phyloP scores from a whole-genome alignment of 2,113 vertebrate genomes.

The Gobio gobio region DNA sequence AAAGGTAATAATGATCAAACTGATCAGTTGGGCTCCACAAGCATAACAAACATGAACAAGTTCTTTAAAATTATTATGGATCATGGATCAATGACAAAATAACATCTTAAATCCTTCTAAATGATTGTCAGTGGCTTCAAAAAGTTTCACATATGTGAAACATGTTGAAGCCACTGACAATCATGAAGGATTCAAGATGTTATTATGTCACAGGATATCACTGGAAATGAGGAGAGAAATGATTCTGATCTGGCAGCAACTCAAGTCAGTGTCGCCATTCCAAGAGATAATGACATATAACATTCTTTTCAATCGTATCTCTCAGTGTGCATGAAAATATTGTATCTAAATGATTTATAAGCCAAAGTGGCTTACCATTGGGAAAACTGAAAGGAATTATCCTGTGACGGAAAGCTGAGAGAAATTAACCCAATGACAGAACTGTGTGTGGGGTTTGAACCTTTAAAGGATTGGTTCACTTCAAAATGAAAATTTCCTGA shows the following conservation, averaged over 20 bases:
- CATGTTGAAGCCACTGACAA: too few species aligned
- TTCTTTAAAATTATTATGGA: background rate
- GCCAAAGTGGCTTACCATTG: background rate
- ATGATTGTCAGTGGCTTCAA: background rate
- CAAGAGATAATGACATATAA: background rate
- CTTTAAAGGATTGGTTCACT: too few species aligned
- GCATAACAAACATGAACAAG: background rate
- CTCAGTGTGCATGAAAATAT: background rate
- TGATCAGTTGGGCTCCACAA: background rate
- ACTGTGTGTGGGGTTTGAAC: background rate
- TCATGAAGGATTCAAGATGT: too few species aligned
- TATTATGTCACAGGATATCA: background rate
- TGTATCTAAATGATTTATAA: background rate
- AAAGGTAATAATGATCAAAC: background rate
- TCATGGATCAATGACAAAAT: background rate
- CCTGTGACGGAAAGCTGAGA: background rate
- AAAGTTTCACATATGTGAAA: background rate
- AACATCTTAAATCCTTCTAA: background rate
- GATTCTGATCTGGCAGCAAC: background rate
- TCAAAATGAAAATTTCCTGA: too few species aligned
- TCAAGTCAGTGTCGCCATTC: background rate
- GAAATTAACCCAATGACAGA: background rate
- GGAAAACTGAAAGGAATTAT: slow-evolving; percentile 20
- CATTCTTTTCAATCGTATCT: background rate
- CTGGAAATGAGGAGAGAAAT: background rate